A percentile compares a stretch with the other conserved stretches of the same genome.
phyloP scores from a whole-genome alignment of 2,797 vertebrate species.

The Rallus crepitans region DNA sequence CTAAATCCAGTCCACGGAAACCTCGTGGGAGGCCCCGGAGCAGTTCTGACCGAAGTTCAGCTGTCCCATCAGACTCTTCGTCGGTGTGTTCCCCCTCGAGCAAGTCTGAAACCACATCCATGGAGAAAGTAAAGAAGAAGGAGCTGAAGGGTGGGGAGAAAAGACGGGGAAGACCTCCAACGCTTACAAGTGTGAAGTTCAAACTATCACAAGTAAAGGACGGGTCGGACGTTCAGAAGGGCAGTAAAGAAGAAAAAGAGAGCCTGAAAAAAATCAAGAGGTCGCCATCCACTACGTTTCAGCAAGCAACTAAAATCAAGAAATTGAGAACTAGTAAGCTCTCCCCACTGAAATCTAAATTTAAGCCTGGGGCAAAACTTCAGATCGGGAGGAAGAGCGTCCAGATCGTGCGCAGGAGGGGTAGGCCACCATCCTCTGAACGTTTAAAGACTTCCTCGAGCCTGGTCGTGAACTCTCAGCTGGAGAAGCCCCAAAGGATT shows the following conservation, averaged over 20 bases:
- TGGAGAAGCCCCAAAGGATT: slow-evolving; percentile 88
- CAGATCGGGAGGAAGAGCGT: slow-evolving; percentile 86
- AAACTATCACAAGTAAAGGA: slow-evolving; percentile 85
- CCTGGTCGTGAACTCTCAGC: slow-evolving; percentile 79
- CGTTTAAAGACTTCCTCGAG: slow-evolving; percentile 88
- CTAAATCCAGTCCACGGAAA: slow-evolving; percentile 89
- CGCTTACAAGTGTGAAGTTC: slow-evolving; percentile 80
- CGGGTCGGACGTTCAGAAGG: slow-evolving; percentile 76
- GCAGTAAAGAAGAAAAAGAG: slow-evolving; percentile 83
- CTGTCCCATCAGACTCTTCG: slow-evolving; percentile 81
- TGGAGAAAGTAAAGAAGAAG: slow-evolving; percentile 91
- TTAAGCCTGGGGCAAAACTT: slow-evolving; percentile 86
- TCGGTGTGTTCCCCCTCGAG: slow-evolving; percentile 81
- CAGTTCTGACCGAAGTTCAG: slow-evolving; percentile 85
- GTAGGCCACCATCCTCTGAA: slow-evolving; percentile 92
- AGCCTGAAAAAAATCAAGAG: slow-evolving; percentile 87
- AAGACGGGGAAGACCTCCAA: slow-evolving; percentile 92
- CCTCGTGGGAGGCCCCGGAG: slow-evolving; percentile 94
- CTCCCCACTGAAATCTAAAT: slow-evolving; percentile 91
- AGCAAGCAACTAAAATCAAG: slow-evolving; percentile 92
- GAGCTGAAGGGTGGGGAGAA: slow-evolving; percentile 92
- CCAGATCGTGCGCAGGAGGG: slow-evolving; percentile 89
- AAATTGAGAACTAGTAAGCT: slow-evolving; percentile 92
- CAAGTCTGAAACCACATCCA: slow-evolving; percentile 85
- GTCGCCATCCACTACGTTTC: slow-evolving; percentile 85